Conservation (phyloP, 2,797 vertebrate genomes). For the Eleutherodactylus coqui region DNA sequence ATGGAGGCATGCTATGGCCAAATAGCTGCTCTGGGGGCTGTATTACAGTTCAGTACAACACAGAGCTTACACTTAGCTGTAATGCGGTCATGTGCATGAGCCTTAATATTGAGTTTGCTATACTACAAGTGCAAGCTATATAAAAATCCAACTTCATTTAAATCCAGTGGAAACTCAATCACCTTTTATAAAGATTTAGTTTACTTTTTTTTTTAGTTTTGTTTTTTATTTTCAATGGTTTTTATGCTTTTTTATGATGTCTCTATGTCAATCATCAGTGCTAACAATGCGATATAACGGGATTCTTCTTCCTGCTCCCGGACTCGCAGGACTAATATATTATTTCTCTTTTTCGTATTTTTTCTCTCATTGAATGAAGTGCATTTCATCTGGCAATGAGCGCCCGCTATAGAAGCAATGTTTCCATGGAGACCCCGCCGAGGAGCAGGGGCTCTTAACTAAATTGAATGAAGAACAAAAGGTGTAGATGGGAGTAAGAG, state of each 20-base stretch:
- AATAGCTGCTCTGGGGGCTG: no score
- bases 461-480: slow-evolving; percentile 56
- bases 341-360: not conserved
- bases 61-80: no score
- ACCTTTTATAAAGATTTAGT: not conserved
- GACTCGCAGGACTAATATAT: not conserved
- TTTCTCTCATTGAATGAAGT: slow-evolving; percentile 21
- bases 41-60: no score
- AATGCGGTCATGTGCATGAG: no score
- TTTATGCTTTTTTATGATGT: not conserved
- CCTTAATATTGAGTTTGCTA: no score
- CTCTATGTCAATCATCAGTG: not conserved
- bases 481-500: not conserved
- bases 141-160: not conserved
- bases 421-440: slow-evolving; percentile 66
- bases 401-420: slow-evolving; percentile 52
- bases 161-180: not conserved
- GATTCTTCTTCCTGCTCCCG: not conserved
- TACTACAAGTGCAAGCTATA: no score
- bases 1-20: no score
- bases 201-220: not conserved
- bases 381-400: slow-evolving; percentile 45
- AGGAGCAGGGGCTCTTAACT: slow-evolving; percentile 17
- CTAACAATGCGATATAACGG: not conserved
- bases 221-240: not conserved